Percentiles rank a stretch among this genome's conserved stretches.
Evolutionary conservation across 1,140 invertebrate genomes (phyloP).

Genomic region (Drosophila simulans): DNA sequence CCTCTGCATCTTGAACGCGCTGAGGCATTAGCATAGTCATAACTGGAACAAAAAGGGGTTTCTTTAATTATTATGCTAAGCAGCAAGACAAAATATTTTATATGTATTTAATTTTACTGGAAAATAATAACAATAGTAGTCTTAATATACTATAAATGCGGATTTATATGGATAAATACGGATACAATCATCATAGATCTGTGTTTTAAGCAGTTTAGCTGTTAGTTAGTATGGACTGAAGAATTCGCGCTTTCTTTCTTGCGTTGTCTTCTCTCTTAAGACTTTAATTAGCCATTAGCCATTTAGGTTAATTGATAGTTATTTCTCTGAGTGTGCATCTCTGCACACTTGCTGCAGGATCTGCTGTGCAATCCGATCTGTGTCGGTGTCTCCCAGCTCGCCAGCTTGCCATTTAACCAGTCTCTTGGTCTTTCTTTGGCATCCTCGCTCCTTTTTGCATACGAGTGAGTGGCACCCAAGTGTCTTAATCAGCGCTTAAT

Average conservation of each 20-base stretch:
- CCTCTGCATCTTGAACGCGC: slow-evolving; percentile 1
- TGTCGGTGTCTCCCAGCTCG: slow-evolving; percentile 9
- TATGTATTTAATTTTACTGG: too few species aligned
- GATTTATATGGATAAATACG: too few species aligned
- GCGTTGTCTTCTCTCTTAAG: too few species aligned
- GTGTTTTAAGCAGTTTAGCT: neutral
- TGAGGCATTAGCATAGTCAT: neutral
- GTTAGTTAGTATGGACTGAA: neutral
- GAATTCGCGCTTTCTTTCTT: neutral
- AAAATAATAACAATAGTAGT: too few species aligned
- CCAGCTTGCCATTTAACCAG: neutral
- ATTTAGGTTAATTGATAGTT: too few species aligned
- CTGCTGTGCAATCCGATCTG: slow-evolving; percentile 42
- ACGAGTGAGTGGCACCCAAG: slow-evolving; percentile 41
- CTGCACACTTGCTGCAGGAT: slow-evolving; percentile 5
- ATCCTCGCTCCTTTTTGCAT: slow-evolving; percentile 21
- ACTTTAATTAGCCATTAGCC: too few species aligned
- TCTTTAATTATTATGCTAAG: too few species aligned
- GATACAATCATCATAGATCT: too few species aligned
- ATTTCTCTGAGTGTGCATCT: too few species aligned
- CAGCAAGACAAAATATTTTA: too few species aligned
- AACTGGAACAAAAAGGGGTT: neutral
- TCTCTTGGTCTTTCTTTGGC: neutral
- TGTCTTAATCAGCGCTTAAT: slow-evolving; percentile 73
- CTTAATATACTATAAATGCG: too few species aligned